Evolutionary conservation across 2,797 vertebrate species (phyloP).

Genomic region (Caiman crocodilus): DNA sequence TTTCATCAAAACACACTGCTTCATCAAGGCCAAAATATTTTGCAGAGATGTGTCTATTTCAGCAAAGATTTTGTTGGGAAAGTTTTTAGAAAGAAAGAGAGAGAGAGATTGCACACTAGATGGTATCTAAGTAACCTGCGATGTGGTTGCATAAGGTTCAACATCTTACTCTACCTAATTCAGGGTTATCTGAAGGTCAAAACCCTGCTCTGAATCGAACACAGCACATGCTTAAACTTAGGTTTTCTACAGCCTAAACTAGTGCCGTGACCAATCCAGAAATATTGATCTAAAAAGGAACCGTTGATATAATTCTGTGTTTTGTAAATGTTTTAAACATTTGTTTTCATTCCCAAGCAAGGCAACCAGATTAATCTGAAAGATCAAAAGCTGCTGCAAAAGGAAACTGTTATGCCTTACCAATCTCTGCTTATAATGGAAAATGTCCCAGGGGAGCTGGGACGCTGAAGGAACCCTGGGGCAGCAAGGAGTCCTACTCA

Average conservation of each 20-base stretch:
- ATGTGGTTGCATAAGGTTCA: not conserved
- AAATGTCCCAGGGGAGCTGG: no score
- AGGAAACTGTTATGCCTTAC: not conserved
- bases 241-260: not conserved
- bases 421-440: not conserved
- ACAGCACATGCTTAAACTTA: not conserved
- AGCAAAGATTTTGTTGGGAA: constrained; percentile 42
- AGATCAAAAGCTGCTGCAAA: not conserved
- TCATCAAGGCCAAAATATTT: constrained; percentile 47
- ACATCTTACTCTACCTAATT: not conserved
- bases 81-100: not conserved
- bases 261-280: not conserved
- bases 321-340: not conserved
- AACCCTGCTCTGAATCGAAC: not conserved
- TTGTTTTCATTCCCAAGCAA: not conserved
- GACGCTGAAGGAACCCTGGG: no score
- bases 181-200: not conserved
- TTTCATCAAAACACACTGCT: constrained; percentile 25
- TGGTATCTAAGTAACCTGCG: constrained; percentile 18
- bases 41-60: constrained; percentile 37
- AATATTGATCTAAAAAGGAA: no score
- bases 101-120: not conserved
- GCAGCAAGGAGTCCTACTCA: no score
- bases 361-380: not conserved
- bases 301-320: no score